Conservation (phyloP, 2,113 vertebrate genomes). For the Dipodomys spectabilis region DNA sequence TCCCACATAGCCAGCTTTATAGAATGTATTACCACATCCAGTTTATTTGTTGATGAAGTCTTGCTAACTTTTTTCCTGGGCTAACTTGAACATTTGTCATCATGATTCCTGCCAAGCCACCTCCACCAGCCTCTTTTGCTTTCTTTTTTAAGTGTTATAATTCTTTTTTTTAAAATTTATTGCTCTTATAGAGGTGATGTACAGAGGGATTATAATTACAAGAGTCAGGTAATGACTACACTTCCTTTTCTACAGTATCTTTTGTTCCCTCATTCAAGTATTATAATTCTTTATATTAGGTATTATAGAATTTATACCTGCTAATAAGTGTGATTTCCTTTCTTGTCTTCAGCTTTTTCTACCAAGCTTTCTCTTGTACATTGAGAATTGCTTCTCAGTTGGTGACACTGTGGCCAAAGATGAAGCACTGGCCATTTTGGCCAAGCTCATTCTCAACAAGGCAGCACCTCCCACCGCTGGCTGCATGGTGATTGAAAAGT, state of each 20-base stretch:
- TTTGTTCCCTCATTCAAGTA: background rate
- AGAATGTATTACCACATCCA: too few species aligned
- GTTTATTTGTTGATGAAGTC: too few species aligned
- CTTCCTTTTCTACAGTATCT: background rate
- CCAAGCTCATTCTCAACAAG: constrained; percentile 94
- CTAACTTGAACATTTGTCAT: too few species aligned
- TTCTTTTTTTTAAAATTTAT: background rate
- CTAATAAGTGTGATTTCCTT: background rate
- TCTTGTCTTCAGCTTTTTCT: constrained; percentile 91
- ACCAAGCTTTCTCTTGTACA: constrained; percentile 91
- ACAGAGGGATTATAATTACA: too few species aligned
- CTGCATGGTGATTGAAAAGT: constrained; percentile 96
- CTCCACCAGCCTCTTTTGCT: background rate
- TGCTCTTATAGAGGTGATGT: background rate
- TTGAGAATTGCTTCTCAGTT: constrained; percentile 86
- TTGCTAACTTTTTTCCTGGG: too few species aligned
- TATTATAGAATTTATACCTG: background rate
- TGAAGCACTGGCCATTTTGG: constrained; percentile 88
- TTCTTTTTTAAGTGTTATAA: background rate
- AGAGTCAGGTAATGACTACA: background rate
- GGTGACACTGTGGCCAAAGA: constrained; percentile 82
- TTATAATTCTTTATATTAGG: background rate
- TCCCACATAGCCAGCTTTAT: too few species aligned
- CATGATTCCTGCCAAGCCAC: background rate
- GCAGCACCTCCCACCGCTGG: constrained; percentile 93